Conservation (phyloP, 2,113 vertebrate species). For the Oryzias celebensis region DNA sequence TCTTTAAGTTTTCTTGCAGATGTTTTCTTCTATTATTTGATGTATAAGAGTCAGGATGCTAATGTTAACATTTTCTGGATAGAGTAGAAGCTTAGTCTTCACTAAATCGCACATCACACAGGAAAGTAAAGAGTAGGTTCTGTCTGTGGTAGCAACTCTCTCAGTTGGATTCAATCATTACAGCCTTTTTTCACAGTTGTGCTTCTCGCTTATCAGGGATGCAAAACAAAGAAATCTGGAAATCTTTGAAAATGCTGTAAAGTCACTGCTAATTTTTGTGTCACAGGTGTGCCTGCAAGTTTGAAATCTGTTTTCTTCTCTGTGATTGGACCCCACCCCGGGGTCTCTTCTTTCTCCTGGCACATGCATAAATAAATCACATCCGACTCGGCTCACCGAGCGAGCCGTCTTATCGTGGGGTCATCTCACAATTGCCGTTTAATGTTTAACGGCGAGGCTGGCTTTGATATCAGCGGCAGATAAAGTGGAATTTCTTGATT, state of each 20-base stretch:
- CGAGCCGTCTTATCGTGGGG: conserved; percentile 23
- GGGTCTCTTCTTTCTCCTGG: background rate
- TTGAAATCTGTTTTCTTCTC: conserved; percentile 32
- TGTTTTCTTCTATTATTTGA: no score
- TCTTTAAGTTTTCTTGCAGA: no score
- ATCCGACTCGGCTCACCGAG: conserved; percentile 9
- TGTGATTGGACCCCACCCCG: conserved; percentile 16
- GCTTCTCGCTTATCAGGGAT: background rate
- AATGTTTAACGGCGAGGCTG: conserved; percentile 48
- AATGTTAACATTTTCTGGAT: no score
- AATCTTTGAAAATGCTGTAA: conserved; percentile 20
- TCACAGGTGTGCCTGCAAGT: conserved; percentile 23
- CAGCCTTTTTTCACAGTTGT: background rate
- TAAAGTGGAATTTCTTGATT: conserved; percentile 63
- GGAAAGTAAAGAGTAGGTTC: no score
- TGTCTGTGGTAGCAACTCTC: no score
- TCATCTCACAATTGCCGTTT: conserved; percentile 63
- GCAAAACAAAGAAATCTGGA: background rate
- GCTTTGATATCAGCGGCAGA: conserved; percentile 52
- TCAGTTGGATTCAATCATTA: no score
- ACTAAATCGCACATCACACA: no score
- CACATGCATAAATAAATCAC: conserved; percentile 44
- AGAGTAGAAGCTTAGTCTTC: no score
- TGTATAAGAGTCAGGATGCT: no score
- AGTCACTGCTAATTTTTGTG: conserved; percentile 21